These are phyloP conservation scores for Drosophila lacteicornis DNA, from an alignment of 1,140 invertebrate genomes.

Conservation along the genomic window DNA sequence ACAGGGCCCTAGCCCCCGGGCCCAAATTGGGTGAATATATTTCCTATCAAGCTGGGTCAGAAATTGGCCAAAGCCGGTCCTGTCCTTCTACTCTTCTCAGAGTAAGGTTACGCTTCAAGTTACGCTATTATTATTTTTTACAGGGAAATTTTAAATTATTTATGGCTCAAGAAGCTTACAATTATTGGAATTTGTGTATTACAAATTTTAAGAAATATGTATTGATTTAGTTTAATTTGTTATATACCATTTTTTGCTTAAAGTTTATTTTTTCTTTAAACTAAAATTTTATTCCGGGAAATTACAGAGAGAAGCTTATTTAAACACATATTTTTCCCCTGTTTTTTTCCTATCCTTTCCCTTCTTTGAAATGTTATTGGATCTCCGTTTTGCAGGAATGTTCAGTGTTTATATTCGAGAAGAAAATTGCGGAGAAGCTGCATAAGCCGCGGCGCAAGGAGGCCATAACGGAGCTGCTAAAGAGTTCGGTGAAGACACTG, in stretches of 20 bases:
- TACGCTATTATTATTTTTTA: neutral
- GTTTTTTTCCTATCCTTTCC: neutral
- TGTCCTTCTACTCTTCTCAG: too few species aligned
- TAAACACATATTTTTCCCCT: neutral
- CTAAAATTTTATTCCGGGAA: too few species aligned
- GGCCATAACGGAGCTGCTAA: constrained; percentile 95
- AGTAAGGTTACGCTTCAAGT: too few species aligned
- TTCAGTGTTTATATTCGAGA: constrained; percentile 98
- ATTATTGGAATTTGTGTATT: neutral
- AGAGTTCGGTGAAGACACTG: constrained; percentile 92
- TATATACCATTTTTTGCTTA: too few species aligned
- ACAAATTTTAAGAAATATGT: too few species aligned
- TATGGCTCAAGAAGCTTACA: neutral
- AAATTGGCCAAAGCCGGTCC: too few species aligned
- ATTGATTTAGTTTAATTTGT: too few species aligned
- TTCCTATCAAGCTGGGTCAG: neutral
- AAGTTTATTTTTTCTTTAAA: too few species aligned
- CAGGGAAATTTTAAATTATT: neutral
- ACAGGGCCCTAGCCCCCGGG: neutral
- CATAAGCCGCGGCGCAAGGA: constrained; percentile 97
- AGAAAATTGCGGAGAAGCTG: constrained; percentile 95
- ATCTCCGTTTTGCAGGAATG: constrained; percentile 90
- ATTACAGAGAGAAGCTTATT: neutral
- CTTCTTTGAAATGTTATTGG: neutral
- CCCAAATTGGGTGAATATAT: neutral